Evolutionary conservation across 2,888 invertebrate genomes (phyloP).

Genomic region (Formica aserva): DNA sequence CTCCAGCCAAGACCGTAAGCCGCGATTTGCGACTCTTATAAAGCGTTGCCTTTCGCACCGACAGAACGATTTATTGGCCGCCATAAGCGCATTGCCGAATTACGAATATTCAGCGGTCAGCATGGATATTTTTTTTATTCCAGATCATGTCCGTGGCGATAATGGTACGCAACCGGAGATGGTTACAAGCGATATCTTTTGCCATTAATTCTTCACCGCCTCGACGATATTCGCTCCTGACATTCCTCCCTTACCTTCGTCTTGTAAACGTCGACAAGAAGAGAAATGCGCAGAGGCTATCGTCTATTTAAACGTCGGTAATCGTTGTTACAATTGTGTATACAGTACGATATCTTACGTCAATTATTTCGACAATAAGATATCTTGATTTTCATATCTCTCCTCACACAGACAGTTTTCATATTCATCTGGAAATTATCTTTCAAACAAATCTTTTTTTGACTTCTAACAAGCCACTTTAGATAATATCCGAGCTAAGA

Average conservation of each 20-base stretch:
- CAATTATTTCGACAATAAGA: background rate
- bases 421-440: background rate
- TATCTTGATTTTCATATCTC: background rate
- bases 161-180: background rate
- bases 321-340: background rate
- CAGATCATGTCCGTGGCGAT: background rate
- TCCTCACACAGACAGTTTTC: background rate
- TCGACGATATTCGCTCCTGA: conserved; percentile 4
- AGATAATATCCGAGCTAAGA: background rate
- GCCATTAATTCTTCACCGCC: conserved; percentile 28
- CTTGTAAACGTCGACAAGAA: conserved; percentile 20
- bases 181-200: background rate
- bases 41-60: background rate
- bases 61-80: conserved; percentile 16
- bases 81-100: conserved; percentile 3
- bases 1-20: conserved; percentile 13
- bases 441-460: background rate
- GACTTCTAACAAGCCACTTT: background rate
- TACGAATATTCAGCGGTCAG: background rate
- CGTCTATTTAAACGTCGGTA: conserved; percentile 6
- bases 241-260: conserved; percentile 18
- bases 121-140: conserved; percentile 10
- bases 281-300: conserved; percentile 3
- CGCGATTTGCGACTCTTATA: conserved; percentile 20
- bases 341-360: background rate